A percentile compares a stretch with the other conserved stretches of the same genome.
Conservation (phyloP, 92 coral and sea anemone species). For the Zoanthus solanderi region DNA sequence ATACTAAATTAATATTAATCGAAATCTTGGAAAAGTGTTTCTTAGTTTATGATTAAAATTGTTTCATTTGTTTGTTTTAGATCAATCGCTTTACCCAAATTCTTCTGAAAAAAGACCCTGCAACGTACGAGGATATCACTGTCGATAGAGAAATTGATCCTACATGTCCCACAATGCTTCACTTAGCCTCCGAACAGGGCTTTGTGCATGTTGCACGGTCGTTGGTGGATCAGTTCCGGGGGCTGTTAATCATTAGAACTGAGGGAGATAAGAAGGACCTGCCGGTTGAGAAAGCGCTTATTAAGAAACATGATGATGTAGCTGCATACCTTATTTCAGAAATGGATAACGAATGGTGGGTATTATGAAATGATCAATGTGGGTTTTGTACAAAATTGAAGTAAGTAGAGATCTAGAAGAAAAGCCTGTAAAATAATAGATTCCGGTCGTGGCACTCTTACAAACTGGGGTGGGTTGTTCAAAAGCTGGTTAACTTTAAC, state of each 20-base stretch:
- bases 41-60: not conserved
- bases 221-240: constrained; percentile 82
- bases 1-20: too few species aligned
- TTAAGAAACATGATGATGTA: constrained; percentile 73
- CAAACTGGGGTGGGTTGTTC: too few species aligned
- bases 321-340: constrained; percentile 88
- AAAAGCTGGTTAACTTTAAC: not conserved
- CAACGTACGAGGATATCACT: constrained; percentile 75
- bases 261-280: constrained; percentile 60
- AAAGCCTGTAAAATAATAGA: too few species aligned
- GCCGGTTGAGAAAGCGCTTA: constrained; percentile 86
- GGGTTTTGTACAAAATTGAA: too few species aligned
- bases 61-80: constrained; percentile 46
- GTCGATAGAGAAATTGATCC: constrained; percentile 81
- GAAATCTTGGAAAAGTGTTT: too few species aligned
- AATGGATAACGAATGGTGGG: constrained; percentile 96
- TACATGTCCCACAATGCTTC: constrained; percentile 82
- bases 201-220: constrained; percentile 83
- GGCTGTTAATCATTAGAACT: constrained; percentile 77
- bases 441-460: too few species aligned
- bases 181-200: constrained; percentile 85
- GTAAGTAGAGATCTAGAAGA: too few species aligned
- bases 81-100: constrained; percentile 91
- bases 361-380: not conserved
- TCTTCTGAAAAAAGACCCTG: constrained; percentile 76